These are phyloP conservation scores for Cygnus olor DNA, from an alignment of 2,797 vertebrate genomes.

Conservation along the genomic window DNA sequence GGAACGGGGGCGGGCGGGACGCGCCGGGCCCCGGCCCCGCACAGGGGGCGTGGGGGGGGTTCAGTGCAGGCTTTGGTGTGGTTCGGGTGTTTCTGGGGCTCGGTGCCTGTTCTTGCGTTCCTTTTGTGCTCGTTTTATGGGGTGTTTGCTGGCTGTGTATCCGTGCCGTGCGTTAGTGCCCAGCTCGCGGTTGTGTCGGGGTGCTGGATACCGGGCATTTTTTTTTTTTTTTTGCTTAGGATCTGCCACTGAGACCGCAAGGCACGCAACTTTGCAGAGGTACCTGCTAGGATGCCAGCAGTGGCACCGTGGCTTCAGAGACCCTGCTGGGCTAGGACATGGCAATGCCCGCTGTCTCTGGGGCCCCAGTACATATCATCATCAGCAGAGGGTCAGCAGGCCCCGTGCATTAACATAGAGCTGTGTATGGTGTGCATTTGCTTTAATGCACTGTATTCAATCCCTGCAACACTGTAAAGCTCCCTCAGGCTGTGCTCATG, in stretches of 20 bases:
- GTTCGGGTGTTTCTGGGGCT: background rate
- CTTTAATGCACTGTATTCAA: background rate
- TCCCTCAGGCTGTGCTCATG: no score
- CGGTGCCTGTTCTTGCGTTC: background rate
- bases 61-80: background rate
- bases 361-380: background rate
- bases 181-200: background rate
- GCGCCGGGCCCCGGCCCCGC: no score
- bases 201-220: background rate
- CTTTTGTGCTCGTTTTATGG: background rate
- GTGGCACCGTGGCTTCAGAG: background rate
- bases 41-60: background rate
- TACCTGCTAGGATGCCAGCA: background rate
- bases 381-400: background rate
- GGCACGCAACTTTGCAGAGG: background rate
- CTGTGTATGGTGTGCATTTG: fast-evolving
- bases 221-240: no score
- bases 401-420: background rate
- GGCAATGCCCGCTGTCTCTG: background rate
- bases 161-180: background rate
- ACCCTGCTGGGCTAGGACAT: fast-evolving
- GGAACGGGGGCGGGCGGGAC: no score
- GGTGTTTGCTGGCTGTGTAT: background rate
- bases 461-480: background rate
- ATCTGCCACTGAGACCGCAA: background rate